phyloP scores from a whole-genome alignment of 2,888 invertebrate species.

The Cephus pygmeus region DNA sequence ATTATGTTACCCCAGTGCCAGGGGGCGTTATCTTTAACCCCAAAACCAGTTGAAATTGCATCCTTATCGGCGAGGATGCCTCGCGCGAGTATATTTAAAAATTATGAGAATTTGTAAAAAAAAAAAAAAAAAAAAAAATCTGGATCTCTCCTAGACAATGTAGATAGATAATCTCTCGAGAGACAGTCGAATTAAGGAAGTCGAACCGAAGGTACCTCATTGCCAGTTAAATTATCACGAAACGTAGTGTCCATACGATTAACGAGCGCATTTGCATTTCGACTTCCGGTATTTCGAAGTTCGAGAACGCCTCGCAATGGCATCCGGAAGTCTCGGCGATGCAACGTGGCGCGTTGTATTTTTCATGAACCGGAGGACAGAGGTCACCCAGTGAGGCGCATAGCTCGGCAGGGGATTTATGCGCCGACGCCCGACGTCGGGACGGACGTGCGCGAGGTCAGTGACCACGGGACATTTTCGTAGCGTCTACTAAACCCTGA shows the following conservation, averaged over 20 bases:
- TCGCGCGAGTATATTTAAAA: not conserved
- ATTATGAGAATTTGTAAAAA: no score
- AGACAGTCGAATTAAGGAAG: no score
- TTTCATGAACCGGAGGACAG: constrained; percentile 3
- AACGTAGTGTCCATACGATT: no score
- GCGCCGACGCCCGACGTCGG: constrained; percentile 1
- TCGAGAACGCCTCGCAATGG: constrained; percentile 11
- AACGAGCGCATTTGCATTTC: no score
- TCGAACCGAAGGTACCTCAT: no score
- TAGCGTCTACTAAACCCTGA: constrained; percentile 17
- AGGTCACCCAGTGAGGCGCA: constrained; percentile 26
- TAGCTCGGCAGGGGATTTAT: constrained; percentile 6
- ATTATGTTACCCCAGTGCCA: constrained; percentile 51
- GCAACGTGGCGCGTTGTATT: not conserved
- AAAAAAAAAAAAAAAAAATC: no score
- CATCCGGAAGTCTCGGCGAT: constrained; percentile 42
- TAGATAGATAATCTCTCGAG: no score
- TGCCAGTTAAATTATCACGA: no score
- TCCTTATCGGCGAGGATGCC: not conserved
- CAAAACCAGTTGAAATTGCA: constrained; percentile 46
- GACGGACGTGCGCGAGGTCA: constrained; percentile 54
- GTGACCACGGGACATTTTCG: constrained; percentile 46
- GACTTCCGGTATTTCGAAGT: no score
- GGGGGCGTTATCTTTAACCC: constrained; percentile 51
- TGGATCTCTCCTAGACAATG: no score